These are phyloP conservation scores for Basileuterus tristriatus DNA, from an alignment of 2,797 vertebrate species.

Conservation along the genomic window DNA sequence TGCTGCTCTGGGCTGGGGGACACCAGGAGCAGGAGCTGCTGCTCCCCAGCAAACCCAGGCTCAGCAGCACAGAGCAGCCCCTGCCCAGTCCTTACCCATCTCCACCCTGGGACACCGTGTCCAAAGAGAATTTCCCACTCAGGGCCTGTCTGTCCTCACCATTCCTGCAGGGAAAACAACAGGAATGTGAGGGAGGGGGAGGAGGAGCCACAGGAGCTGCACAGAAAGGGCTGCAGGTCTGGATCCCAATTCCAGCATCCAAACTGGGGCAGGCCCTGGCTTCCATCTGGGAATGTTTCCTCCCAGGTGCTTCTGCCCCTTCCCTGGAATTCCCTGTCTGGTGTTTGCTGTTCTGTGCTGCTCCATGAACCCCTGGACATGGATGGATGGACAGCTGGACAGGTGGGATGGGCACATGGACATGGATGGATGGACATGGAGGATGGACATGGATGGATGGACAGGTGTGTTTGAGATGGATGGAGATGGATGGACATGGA, in stretches of 20 bases:
- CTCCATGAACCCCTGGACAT: not conserved
- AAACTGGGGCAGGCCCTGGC: not conserved
- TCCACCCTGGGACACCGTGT: not conserved
- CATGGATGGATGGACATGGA: no score
- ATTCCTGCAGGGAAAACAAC: conserved; percentile 6
- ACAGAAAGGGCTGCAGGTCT: not conserved
- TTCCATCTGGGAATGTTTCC: not conserved
- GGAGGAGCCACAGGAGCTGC: not conserved
- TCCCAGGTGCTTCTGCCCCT: not conserved
- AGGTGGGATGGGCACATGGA: no score
- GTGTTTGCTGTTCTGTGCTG: not conserved
- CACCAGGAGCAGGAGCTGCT: not conserved
- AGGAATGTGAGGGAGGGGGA: not conserved
- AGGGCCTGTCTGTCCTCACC: not conserved
- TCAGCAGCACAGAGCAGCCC: not conserved
- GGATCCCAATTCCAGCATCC: not conserved
- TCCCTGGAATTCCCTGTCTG: not conserved
- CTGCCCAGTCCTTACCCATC: not conserved
- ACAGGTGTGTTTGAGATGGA: no score
- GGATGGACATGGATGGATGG: no score
- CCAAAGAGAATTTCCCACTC: not conserved
- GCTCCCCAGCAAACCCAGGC: not conserved
- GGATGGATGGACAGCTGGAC: no score
- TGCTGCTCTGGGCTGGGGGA: not conserved
- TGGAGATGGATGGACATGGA: no score